These are phyloP conservation scores for Eudasyphora cyanicolor DNA, from an alignment of 2,888 invertebrate genomes.

Conservation along the genomic window DNA sequence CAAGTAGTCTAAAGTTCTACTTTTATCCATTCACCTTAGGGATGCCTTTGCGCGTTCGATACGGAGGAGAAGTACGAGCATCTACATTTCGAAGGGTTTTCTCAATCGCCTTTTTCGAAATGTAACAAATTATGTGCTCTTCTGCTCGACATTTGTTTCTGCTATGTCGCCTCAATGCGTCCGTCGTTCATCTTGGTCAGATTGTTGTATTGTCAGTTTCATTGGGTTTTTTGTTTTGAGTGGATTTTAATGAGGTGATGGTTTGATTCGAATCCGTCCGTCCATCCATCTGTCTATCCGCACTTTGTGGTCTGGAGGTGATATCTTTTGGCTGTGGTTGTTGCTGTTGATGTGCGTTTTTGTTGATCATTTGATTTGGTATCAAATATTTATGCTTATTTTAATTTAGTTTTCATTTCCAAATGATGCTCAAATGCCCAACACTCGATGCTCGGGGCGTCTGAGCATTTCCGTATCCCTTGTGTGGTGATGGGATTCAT, in stretches of 20 bases:
- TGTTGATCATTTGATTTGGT: slow-evolving; percentile 24
- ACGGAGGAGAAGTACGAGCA: not conserved
- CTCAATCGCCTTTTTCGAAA: not conserved
- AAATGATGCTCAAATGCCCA: no score
- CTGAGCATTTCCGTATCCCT: slow-evolving; percentile 5
- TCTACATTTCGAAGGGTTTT: not conserved
- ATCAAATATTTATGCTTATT: slow-evolving; percentile 61
- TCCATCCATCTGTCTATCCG: no score
- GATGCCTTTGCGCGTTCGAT: not conserved
- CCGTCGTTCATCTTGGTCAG: not conserved
- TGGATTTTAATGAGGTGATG: slow-evolving; percentile 34
- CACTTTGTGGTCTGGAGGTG: not conserved
- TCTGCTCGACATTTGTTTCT: not conserved
- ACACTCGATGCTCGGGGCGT: slow-evolving; percentile 14
- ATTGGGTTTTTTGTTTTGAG: slow-evolving; percentile 20
- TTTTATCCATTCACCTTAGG: no score
- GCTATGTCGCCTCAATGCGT: not conserved
- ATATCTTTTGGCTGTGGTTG: not conserved
- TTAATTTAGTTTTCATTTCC: slow-evolving; percentile 58
- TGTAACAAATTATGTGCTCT: slow-evolving; percentile 14
- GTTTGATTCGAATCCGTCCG: not conserved
- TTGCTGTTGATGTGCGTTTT: not conserved
- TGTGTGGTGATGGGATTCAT: slow-evolving; percentile 20
- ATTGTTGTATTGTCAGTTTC: slow-evolving; percentile 2
- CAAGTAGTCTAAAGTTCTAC: no score